Base-by-base conservation (phyloP, 2,113 vertebrate species). In the Hucho hucho region DNA sequence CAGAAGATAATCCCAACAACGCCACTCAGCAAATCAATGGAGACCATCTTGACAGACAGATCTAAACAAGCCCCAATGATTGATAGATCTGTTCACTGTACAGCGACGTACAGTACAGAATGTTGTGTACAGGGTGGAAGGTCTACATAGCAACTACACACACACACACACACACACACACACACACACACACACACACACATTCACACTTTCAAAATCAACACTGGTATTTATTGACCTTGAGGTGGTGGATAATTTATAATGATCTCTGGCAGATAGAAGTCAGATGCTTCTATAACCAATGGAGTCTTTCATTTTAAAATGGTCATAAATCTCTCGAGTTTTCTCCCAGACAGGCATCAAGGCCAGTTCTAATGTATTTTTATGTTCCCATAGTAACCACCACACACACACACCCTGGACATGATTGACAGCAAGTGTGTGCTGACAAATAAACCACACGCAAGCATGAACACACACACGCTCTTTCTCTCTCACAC, bases 391-490 rank as follows among this genome's bases (percentile, higher is more conserved):
- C 13, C 32, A 5, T 73, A 12, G 20, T 66, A 18, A 66, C 28
- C 64, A 20, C 64, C 16, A 66, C 28, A 16, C 18, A 14, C 16
- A 16, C 64, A 13, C 29, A 37, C 28, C 29, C 1, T 66, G 18
- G 5, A 37, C 25, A 32, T 29, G 28, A 66, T 66, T 66, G 64
- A 37, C 29, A 37, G 58, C n/a, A 59, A n/a, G 25, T 25, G 64
- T 66, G 26, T 66, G 29, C 64, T 3, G 28, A 3, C 6, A 67
- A n/a, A 67, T 32, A 67, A 67, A 67, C 18, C 64, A 67, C 13
- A 37, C 64, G 2, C 81, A 73, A 74, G 76, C 84, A 80, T 76
- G 86, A 49, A 80, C 79, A 81, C 81, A 79, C 73, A 76, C 58
- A 63, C 75, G 25, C 73, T 59, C 43, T 68, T 73, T 69, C 69